Percentiles rank a stretch among this genome's conserved stretches.
Evolutionary conservation across 2,797 vertebrate species (phyloP).

Genomic region (Megalops cyprinoides): DNA sequence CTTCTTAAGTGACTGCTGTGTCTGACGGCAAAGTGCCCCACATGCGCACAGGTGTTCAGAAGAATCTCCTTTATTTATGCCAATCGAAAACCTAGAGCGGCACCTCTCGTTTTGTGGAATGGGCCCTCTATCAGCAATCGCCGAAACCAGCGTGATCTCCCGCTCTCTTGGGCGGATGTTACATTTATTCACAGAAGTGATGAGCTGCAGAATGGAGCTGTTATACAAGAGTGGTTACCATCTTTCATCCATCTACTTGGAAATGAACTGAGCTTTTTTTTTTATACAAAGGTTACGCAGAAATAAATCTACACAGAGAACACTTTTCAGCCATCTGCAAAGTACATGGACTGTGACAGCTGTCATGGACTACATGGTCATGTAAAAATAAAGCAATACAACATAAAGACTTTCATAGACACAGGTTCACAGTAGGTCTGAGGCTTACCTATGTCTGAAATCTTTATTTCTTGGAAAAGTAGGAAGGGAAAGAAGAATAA

Average conservation of each 20-base stretch:
- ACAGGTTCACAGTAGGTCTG: slow-evolving; percentile 34
- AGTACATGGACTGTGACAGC: not conserved
- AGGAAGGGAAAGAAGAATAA: slow-evolving; percentile 65
- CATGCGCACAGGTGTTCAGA: not conserved
- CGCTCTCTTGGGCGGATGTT: not conserved
- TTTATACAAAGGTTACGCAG: not conserved
- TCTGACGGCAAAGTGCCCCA: not conserved
- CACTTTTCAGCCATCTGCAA: slow-evolving; percentile 19
- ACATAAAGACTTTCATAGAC: not conserved
- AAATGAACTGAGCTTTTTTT: slow-evolving; percentile 20
- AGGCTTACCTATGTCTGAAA: slow-evolving; percentile 99
- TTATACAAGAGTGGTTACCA: not conserved
- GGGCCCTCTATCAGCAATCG: not conserved
- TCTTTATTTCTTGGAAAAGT: slow-evolving; percentile 96
- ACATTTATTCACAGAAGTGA: not conserved
- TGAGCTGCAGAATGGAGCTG: not conserved
- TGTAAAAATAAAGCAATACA: not conserved
- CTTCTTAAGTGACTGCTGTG: not conserved
- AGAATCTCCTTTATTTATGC: slow-evolving; percentile 4
- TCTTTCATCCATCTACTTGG: not conserved
- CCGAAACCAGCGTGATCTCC: not conserved
- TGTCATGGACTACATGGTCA: not conserved
- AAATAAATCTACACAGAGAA: not conserved
- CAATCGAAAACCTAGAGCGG: not conserved
- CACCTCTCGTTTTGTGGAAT: not conserved